A percentile compares a stretch with the other conserved stretches of the same genome.
phyloP scores from a whole-genome alignment of 2,888 invertebrate species.

The Scaptomyza polygonia region DNA sequence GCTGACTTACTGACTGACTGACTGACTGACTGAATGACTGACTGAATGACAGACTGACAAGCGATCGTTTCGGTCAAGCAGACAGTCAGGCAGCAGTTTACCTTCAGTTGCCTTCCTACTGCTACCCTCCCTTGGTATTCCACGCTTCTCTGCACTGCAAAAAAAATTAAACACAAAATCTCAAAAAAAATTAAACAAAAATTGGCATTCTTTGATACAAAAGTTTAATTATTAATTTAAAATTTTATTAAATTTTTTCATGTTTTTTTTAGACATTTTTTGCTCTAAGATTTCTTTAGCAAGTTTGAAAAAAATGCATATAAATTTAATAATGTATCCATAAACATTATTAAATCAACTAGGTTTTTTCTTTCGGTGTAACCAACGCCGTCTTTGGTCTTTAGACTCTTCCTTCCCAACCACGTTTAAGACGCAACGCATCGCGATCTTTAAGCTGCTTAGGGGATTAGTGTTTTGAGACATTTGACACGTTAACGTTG shows the following conservation, averaged over 20 bases:
- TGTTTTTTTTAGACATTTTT: no score
- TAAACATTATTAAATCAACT: no score
- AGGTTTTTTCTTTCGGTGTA: not conserved
- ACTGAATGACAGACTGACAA: conserved; percentile 14
- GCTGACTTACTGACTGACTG: conserved; percentile 8
- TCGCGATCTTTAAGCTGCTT: conserved; percentile 83
- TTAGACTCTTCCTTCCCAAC: conserved; percentile 29
- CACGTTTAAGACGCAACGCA: conserved; percentile 66
- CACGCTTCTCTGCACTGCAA: not conserved
- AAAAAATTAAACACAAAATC: not conserved
- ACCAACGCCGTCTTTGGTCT: conserved; percentile 12
- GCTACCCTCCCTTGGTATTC: conserved; percentile 8
- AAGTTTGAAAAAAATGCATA: no score
- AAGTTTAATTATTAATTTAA: no score
- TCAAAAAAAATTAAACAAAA: not conserved
- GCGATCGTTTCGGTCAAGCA: conserved; percentile 61
- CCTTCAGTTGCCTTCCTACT: conserved; percentile 9
- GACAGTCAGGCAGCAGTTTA: conserved; percentile 56
- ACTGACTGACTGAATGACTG: conserved; percentile 5
- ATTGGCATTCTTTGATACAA: no score
- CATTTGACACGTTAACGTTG: conserved; percentile 81
- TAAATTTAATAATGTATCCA: no score
- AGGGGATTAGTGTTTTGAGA: conserved; percentile 83
- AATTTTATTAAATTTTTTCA: no score
- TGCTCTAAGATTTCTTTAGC: no score